These are phyloP conservation scores for Oryzias dopingdopingensis DNA, from an alignment of 2,797 vertebrate species.

Conservation along the genomic window DNA sequence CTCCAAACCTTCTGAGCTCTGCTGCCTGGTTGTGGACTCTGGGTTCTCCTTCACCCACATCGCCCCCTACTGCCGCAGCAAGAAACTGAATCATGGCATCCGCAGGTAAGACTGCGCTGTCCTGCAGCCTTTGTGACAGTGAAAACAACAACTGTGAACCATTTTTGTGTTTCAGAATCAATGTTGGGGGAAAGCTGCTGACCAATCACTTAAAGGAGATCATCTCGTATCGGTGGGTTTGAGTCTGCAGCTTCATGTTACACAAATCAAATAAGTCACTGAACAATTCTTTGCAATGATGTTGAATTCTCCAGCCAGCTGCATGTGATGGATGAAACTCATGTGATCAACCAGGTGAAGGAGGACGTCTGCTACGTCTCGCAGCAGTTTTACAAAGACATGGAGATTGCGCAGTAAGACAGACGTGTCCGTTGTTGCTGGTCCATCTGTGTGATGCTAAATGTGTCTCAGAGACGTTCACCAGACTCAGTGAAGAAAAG, in stretches of 20 bases:
- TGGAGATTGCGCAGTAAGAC: constrained; percentile 90
- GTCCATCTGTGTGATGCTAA: no score
- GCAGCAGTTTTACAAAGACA: constrained; percentile 93
- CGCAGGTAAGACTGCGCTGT: constrained; percentile 78
- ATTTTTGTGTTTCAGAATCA: constrained; percentile 79
- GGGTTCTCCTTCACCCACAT: constrained; percentile 98
- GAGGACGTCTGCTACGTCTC: constrained; percentile 98
- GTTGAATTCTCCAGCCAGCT: constrained; percentile 79
- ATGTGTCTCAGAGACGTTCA: neutral
- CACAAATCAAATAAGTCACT: neutral
- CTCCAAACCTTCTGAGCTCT: constrained; percentile 86
- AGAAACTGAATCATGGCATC: constrained; percentile 94
- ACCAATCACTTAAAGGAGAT: constrained; percentile 99
- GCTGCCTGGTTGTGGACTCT: constrained; percentile 93
- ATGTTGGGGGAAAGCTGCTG: constrained; percentile 95
- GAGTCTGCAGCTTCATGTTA: neutral
- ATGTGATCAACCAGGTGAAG: constrained; percentile 98
- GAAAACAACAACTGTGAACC: neutral
- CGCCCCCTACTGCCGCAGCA: constrained; percentile 91
- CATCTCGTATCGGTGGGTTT: constrained; percentile 93
- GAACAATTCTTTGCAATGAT: no score
- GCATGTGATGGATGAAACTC: constrained; percentile 98
- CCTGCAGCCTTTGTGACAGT: neutral
- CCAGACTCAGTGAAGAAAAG: neutral
- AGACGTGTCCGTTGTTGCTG: neutral